Evolutionary conservation across 1,140 invertebrate genomes (phyloP).

Genomic region (Drosophila seguyi): DNA sequence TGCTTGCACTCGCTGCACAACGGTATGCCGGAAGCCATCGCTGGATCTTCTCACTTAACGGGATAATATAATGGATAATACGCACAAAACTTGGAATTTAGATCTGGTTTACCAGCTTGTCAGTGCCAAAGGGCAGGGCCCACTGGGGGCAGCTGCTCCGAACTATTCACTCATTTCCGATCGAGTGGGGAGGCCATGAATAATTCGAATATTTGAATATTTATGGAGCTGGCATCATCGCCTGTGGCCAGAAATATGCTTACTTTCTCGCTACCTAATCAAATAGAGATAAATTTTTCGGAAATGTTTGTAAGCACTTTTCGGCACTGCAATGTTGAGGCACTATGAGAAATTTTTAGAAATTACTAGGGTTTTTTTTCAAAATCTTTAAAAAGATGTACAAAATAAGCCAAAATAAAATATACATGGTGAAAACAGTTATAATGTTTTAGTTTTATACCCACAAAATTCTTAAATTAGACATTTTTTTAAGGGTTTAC

Average conservation of each 20-base stretch:
- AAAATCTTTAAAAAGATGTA: too few relatives aligned
- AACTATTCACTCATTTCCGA: neutral
- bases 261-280: constrained; percentile 15
- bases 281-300: constrained; percentile 36
- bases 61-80: neutral
- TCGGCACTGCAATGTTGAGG: neutral
- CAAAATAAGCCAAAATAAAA: too few relatives aligned
- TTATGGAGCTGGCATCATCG: constrained; percentile 16
- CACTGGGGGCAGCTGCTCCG: neutral
- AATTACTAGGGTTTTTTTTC: too few relatives aligned
- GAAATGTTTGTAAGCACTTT: constrained; percentile 26
- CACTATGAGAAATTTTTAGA: neutral
- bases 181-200: neutral
- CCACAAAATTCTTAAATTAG: too few relatives aligned
- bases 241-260: neutral
- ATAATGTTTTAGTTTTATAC: too few relatives aligned
- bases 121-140: constrained; percentile 2
- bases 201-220: constrained; percentile 41
- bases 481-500: too few relatives aligned
- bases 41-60: neutral
- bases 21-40: constrained; percentile 55
- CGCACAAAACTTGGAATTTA: neutral
- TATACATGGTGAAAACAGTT: too few relatives aligned
- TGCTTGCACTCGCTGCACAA: constrained; percentile 33
- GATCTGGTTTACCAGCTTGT: neutral